These are phyloP conservation scores for Lasioglossum figueresi DNA, from an alignment of 2,888 invertebrate species.

Conservation along the genomic window DNA sequence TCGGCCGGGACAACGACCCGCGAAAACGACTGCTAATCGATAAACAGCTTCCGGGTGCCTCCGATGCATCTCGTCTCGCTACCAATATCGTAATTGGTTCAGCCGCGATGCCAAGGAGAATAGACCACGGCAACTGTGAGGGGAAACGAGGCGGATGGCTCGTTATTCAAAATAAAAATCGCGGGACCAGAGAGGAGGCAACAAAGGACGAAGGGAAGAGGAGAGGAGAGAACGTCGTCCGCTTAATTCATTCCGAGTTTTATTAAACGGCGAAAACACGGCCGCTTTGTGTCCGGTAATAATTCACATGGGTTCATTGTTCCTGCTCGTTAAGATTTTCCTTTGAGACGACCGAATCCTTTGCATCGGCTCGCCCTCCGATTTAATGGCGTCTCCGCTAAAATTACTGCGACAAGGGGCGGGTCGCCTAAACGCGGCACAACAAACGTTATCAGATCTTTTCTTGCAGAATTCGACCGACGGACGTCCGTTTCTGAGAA, in stretches of 20 bases:
- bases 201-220: not conserved
- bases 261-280: conserved; percentile 54
- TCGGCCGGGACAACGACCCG: not conserved
- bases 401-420: conserved; percentile 35
- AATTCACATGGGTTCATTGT: conserved; percentile 61
- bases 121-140: not conserved
- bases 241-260: conserved; percentile 56
- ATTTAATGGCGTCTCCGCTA: conserved; percentile 54
- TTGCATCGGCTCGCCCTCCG: conserved; percentile 44
- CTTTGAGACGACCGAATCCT: conserved; percentile 58
- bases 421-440: not conserved
- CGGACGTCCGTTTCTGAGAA: conserved; percentile 10
- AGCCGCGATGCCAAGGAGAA: conserved; percentile 7
- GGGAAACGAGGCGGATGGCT: conserved; percentile 1
- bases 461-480: not conserved
- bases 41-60: conserved; percentile 14
- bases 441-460: conserved; percentile 36
- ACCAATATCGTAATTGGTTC: conserved; percentile 46
- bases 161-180: conserved; percentile 32
- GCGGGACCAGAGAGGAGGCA: not conserved
- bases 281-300: conserved; percentile 52
- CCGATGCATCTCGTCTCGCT: conserved; percentile 23
- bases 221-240: conserved; percentile 13
- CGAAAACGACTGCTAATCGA: conserved; percentile 21
- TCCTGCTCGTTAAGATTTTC: conserved; percentile 58